Percentiles rank a stretch among this genome's conserved stretches.
Conservation (phyloP, 2,113 vertebrate species). For the Protobothrops flavoviridis region DNA sequence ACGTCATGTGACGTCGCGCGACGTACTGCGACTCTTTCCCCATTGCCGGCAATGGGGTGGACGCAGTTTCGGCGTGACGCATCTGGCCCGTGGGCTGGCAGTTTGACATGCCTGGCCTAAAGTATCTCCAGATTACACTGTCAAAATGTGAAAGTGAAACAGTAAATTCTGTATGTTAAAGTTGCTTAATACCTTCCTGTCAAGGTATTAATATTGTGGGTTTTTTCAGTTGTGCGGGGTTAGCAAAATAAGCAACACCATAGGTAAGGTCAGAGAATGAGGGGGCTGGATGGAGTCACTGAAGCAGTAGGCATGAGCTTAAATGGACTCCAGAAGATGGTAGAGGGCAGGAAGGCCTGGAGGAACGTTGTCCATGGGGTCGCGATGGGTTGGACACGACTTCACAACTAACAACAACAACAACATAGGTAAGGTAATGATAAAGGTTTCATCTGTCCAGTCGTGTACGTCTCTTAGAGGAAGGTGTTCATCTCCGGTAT, state of each 20-base stretch:
- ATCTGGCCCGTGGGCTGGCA: too few species aligned
- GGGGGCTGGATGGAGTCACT: too few species aligned
- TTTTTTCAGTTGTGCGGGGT: background rate
- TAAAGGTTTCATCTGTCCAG: background rate
- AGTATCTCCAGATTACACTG: background rate
- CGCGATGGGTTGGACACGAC: too few species aligned
- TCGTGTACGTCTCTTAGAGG: background rate
- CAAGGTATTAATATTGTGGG: background rate
- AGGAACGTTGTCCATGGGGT: too few species aligned
- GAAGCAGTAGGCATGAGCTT: too few species aligned
- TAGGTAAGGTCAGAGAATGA: background rate
- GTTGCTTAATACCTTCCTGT: background rate
- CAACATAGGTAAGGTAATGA: background rate
- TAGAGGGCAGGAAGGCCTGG: too few species aligned
- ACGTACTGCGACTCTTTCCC: too few species aligned
- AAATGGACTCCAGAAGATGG: too few species aligned
- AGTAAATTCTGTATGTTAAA: background rate
- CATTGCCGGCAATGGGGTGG: too few species aligned
- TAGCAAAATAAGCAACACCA: background rate
- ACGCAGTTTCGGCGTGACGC: too few species aligned
- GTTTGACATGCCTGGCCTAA: too few species aligned
- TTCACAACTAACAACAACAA: background rate
- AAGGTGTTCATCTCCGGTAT: rapidly evolving
- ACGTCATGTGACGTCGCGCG: too few species aligned
- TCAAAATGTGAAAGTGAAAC: background rate